Percentiles rank a stretch among this genome's conserved stretches.
Conservation (phyloP, 2,113 vertebrate genomes). For the Perca flavescens region DNA sequence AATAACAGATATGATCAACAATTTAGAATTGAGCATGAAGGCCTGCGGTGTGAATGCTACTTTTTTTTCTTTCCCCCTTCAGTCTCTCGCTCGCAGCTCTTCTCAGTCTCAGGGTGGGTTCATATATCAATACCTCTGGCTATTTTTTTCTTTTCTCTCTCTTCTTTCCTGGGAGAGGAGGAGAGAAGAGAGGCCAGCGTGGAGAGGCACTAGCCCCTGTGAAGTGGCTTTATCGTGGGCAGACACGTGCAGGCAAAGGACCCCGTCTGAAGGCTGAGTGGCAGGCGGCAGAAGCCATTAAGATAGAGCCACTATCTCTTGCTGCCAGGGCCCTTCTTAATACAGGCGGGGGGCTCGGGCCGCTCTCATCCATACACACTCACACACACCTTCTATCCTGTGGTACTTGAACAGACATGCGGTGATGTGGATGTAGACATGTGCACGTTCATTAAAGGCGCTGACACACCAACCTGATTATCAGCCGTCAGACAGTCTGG, state of each 20-base stretch:
- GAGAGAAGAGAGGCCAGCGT: conserved; percentile 54
- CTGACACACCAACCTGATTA: no score
- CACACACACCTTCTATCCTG: conserved; percentile 42
- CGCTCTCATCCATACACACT: conserved; percentile 39
- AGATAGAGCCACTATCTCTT: conserved; percentile 83
- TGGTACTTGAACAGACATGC: conserved; percentile 55
- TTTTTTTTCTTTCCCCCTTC: conserved; percentile 23
- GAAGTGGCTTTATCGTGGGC: conserved; percentile 84
- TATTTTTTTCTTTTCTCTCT: conserved; percentile 55
- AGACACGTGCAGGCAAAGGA: conserved; percentile 66
- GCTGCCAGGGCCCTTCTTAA: conserved; percentile 74
- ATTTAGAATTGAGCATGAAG: conserved; percentile 29
- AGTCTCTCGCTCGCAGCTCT: conserved; percentile 15
- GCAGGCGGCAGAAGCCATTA: conserved; percentile 82
- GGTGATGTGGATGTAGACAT: conserved; percentile 55
- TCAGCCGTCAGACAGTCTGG: no score
- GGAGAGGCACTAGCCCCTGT: conserved; percentile 75
- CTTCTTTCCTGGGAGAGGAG: conserved; percentile 47
- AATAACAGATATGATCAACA: conserved; percentile 47
- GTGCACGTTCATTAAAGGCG: conserved; percentile 42
- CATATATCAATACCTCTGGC: conserved; percentile 69
- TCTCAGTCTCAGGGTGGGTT: conserved; percentile 55
- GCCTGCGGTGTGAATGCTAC: conserved; percentile 7
- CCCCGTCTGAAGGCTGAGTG: conserved; percentile 82
- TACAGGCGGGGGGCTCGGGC: conserved; percentile 67